These are phyloP conservation scores for Xanthorhoe designata DNA, from an alignment of 2,888 invertebrate species.

Conservation along the genomic window DNA sequence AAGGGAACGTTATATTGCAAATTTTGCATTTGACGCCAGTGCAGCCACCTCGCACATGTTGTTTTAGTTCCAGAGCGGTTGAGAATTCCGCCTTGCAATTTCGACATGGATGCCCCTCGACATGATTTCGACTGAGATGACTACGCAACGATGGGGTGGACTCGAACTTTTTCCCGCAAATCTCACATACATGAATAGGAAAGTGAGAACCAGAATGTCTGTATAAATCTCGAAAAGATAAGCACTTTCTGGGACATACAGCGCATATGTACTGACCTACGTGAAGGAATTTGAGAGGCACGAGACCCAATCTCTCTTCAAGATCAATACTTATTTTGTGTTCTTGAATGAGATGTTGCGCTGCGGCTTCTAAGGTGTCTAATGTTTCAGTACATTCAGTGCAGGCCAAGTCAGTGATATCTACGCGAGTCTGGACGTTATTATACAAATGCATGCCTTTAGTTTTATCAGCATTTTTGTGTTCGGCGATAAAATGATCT, in stretches of 20 bases:
- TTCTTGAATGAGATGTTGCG: constrained; percentile 28
- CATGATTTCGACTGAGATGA: constrained; percentile 14
- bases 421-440: constrained; percentile 30
- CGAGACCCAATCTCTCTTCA: constrained; percentile 22
- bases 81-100: constrained; percentile 16
- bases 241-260: constrained; percentile 25
- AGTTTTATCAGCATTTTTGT: constrained; percentile 32
- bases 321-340: constrained; percentile 29
- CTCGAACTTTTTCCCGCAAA: constrained; percentile 24
- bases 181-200: constrained; percentile 37
- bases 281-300: constrained; percentile 24
- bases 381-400: constrained; percentile 27
- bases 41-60: constrained; percentile 19
- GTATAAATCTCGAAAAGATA: constrained; percentile 32
- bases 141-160: neutral
- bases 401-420: constrained; percentile 39
- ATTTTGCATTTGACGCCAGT: constrained; percentile 11
- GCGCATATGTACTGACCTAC: constrained; percentile 13
- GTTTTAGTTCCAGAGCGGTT: neutral
- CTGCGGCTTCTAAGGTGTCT: constrained; percentile 25
- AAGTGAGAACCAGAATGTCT: constrained; percentile 40
- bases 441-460: constrained; percentile 29
- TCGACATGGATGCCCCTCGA: constrained; percentile 13
- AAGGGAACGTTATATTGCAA: constrained; percentile 17
- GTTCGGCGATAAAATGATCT: constrained; percentile 37